Evolutionary conservation across 35 echinoderm and acorn worm species (phyloP).

Genomic region (Heliocidaris tuberculata): DNA sequence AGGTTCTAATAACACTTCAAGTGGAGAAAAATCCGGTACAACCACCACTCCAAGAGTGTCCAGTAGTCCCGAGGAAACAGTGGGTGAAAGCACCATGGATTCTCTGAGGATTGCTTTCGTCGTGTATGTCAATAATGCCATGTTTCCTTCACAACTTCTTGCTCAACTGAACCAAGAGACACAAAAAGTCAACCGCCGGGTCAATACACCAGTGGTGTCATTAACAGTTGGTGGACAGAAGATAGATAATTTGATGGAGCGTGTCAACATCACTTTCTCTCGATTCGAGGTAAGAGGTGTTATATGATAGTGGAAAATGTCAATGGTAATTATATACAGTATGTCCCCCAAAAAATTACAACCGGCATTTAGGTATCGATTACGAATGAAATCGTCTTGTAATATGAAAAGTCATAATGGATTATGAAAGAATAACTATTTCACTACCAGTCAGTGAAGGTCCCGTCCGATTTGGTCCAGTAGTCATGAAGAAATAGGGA

Average conservation of each 20-base stretch:
- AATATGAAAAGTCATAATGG: too few species aligned
- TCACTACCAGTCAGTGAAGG: too few species aligned
- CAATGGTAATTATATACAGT: too few species aligned
- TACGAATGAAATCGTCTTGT: too few species aligned
- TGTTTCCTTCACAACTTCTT: neutral
- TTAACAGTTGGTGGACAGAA: neutral
- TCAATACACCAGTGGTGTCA: neutral
- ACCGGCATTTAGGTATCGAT: too few species aligned
- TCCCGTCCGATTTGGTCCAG: too few species aligned
- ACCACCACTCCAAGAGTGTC: neutral
- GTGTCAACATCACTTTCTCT: neutral
- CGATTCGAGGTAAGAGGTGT: neutral
- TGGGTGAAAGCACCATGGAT: neutral
- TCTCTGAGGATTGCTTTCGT: neutral
- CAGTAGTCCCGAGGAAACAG: neutral
- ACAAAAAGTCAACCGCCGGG: neutral
- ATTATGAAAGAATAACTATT: too few species aligned
- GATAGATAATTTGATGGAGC: neutral
- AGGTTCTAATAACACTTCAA: neutral
- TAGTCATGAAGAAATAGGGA: too few species aligned
- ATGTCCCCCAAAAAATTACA: too few species aligned
- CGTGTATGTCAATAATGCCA: neutral
- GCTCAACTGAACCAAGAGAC: neutral
- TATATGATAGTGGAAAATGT: too few species aligned
- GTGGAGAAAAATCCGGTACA: neutral